These are phyloP conservation scores for Lordiphosa mommai DNA, from an alignment of 1,140 invertebrate genomes.

Conservation along the genomic window DNA sequence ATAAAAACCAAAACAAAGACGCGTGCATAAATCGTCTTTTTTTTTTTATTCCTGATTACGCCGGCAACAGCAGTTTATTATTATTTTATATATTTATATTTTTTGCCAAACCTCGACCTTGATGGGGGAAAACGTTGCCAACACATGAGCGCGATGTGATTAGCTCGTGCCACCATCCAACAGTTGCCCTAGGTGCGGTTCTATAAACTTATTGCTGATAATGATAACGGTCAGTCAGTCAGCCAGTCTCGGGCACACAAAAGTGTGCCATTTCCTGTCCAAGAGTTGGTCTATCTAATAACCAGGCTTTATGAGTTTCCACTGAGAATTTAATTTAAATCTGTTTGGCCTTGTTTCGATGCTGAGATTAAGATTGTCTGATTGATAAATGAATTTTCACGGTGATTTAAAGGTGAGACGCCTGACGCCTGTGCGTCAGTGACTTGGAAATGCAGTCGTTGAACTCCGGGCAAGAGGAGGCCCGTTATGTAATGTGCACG, in stretches of 20 bases:
- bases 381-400: conserved; percentile 45
- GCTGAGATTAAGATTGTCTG: conserved; percentile 10
- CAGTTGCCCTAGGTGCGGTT: conserved; percentile 3
- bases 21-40: conserved; percentile 48
- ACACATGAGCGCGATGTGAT: conserved; percentile 57
- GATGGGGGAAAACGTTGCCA: conserved; percentile 34
- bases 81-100: conserved; percentile 3
- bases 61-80: conserved; percentile 27
- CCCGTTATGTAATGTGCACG: conserved; percentile 16
- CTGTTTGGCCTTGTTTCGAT: conserved; percentile 24
- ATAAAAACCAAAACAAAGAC: conserved; percentile 56
- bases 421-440: conserved; percentile 42
- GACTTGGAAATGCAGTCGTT: conserved; percentile 23
- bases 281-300: conserved; percentile 9
- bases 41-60: conserved; percentile 37
- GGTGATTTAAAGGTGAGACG: conserved; percentile 74
- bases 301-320: conserved; percentile 1
- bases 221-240: conserved; percentile 22
- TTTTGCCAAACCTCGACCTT: conserved; percentile 55
- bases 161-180: conserved; percentile 37
- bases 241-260: conserved; percentile 33
- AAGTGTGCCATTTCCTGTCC: conserved; percentile 30
- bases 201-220: conserved; percentile 18
- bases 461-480: conserved; percentile 14
- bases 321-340: not conserved